Percentiles rank a stretch among this genome's conserved stretches.
These are phyloP conservation scores for Carpatolechia fugitivella DNA, from an alignment of 2,888 invertebrate genomes.

Conservation along the genomic window DNA sequence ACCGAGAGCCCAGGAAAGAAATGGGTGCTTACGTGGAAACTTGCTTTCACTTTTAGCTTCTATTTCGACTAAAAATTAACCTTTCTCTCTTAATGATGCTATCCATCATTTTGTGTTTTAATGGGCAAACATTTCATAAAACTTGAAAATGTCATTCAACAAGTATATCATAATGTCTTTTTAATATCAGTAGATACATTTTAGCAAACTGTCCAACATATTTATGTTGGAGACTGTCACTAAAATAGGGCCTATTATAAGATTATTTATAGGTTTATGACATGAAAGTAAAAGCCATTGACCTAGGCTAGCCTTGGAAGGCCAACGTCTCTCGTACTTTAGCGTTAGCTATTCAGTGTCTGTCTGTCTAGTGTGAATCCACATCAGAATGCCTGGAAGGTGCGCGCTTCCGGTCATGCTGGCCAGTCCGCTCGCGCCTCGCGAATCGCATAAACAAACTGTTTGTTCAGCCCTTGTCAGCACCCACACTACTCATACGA, in stretches of 20 bases:
- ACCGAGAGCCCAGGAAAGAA: conserved; percentile 16
- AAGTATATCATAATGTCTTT: too few relatives aligned
- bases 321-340: conserved; percentile 16
- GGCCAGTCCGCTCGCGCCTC: conserved; percentile 22
- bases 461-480: conserved; percentile 23
- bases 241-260: neutral
- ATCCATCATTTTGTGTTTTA: neutral
- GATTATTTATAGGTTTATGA: neutral
- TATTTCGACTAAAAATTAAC: conserved; percentile 1
- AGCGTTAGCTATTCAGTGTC: conserved; percentile 2
- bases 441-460: conserved; percentile 42
- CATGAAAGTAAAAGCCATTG: conserved; percentile 3
- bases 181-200: too few relatives aligned
- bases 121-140: neutral
- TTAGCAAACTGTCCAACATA: too few relatives aligned
- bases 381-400: conserved; percentile 35
- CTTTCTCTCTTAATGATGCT: conserved; percentile 8
- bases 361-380: conserved; percentile 13
- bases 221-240: neutral
- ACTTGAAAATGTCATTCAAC: neutral
- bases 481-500: conserved; percentile 7
- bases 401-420: conserved; percentile 30
- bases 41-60: conserved; percentile 23
- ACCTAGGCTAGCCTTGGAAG: conserved; percentile 6
- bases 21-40: conserved; percentile 17